A percentile compares a stretch with the other conserved stretches of the same genome.
Conservation (phyloP, 2,113 vertebrate species). For the Acrocephalus kingi region DNA sequence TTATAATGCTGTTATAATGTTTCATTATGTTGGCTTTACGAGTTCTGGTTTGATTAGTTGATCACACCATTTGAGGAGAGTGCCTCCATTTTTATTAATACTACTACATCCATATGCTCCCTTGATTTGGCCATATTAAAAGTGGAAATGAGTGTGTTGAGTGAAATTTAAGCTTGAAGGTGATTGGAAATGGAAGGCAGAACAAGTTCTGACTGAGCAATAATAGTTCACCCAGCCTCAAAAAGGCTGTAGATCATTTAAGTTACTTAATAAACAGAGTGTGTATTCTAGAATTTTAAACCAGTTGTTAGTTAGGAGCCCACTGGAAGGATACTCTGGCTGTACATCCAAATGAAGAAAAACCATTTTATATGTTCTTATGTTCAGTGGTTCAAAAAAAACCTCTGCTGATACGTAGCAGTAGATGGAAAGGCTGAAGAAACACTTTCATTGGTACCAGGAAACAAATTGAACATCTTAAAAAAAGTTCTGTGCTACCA, state of each 20-base stretch:
- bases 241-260: constrained; percentile 10
- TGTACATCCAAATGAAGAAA: not conserved
- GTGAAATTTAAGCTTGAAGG: constrained; percentile 47
- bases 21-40: not conserved
- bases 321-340: not conserved
- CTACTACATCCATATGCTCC: not conserved
- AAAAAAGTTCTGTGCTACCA: not conserved
- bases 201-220: constrained; percentile 28
- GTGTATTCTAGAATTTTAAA: not conserved
- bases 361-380: not conserved
- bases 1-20: not conserved
- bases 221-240: not conserved
- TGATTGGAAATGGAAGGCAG: constrained; percentile 38
- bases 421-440: not conserved
- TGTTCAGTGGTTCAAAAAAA: not conserved
- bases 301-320: not conserved
- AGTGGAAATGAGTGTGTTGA: constrained; percentile 6
- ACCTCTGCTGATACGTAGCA: not conserved
- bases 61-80: not conserved
- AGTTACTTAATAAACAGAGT: not conserved
- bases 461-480: not conserved
- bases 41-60: not conserved
- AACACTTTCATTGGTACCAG: not conserved
- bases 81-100: not conserved
- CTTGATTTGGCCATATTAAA: not conserved